Evolutionary conservation across 2,797 vertebrate genomes (phyloP).

Genomic region (Danio kyathit): DNA sequence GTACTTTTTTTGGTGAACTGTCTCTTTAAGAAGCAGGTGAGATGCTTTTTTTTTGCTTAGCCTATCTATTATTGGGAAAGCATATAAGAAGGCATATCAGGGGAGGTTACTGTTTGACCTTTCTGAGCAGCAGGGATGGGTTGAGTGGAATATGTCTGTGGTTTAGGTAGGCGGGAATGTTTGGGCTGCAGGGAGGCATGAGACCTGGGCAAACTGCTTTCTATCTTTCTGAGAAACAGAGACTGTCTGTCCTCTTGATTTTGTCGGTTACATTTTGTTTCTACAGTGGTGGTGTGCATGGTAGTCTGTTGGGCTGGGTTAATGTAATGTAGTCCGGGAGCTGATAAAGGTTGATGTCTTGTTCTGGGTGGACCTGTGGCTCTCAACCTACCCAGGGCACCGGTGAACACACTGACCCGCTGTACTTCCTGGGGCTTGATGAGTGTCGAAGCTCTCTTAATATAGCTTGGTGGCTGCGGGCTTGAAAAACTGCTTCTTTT

Average conservation of each 20-base stretch:
- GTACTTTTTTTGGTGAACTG: too few relatives aligned
- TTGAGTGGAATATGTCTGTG: slow-evolving; percentile 84
- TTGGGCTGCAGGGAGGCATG: slow-evolving; percentile 31
- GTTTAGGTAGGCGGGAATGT: slow-evolving; percentile 90
- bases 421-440: slow-evolving; percentile 10
- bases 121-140: slow-evolving; percentile 7
- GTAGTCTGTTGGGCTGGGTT: slow-evolving; percentile 12
- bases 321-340: slow-evolving; percentile 53
- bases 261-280: background rate
- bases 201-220: slow-evolving; percentile 41
- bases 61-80: slow-evolving; percentile 4
- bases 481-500: slow-evolving; percentile 10
- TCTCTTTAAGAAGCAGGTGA: background rate
- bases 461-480: slow-evolving; percentile 29
- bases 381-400: background rate
- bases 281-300: background rate
- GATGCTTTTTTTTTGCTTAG: background rate
- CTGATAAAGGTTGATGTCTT: slow-evolving; percentile 63
- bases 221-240: slow-evolving; percentile 7
- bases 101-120: slow-evolving; percentile 30
- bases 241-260: slow-evolving; percentile 39
- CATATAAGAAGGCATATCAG: background rate
- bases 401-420: slow-evolving; percentile 1
- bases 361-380: slow-evolving; percentile 63
- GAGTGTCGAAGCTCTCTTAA: slow-evolving; percentile 29